Evolutionary conservation across 2,888 invertebrate species (phyloP).

Genomic region (Hermodice carunculata): DNA sequence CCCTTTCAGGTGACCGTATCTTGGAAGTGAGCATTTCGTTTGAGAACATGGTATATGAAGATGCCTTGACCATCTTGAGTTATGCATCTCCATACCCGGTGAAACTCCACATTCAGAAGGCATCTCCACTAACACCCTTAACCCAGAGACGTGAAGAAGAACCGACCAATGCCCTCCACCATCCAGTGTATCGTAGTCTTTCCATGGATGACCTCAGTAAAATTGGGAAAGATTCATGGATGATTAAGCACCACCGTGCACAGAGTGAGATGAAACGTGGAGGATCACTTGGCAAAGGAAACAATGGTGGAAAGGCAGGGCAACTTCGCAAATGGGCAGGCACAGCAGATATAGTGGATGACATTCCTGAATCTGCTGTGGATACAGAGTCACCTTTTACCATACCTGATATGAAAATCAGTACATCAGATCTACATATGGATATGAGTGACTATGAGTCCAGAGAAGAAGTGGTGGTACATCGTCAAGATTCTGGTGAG

Average conservation of each 20-base stretch:
- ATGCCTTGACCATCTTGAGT: conserved; percentile 89
- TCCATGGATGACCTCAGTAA: conserved; percentile 83
- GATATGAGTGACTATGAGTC: too few species aligned
- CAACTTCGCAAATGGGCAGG: conserved; percentile 13
- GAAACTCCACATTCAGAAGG: conserved; percentile 78
- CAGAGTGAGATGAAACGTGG: conserved; percentile 20
- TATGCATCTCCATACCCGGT: conserved; percentile 87
- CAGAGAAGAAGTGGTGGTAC: too few species aligned
- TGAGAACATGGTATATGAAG: conserved; percentile 89
- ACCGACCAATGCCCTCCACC: conserved; percentile 35
- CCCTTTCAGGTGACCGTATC: conserved; percentile 84
- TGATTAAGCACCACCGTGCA: conserved; percentile 12
- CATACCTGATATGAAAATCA: not conserved
- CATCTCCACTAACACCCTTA: conserved; percentile 1
- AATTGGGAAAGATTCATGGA: conserved; percentile 68
- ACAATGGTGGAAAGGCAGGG: too few species aligned
- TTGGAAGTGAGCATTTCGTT: conserved; percentile 88
- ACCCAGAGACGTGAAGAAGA: conserved; percentile 19
- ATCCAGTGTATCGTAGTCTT: conserved; percentile 83
- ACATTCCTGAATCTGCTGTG: not conserved
- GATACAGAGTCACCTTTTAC: not conserved
- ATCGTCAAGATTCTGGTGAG: too few species aligned
- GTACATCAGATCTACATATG: not conserved
- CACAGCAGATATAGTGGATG: not conserved
- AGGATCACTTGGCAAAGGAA: not conserved